Conservation (phyloP, 2,113 vertebrate genomes). For the Pangasianodon gigas region DNA sequence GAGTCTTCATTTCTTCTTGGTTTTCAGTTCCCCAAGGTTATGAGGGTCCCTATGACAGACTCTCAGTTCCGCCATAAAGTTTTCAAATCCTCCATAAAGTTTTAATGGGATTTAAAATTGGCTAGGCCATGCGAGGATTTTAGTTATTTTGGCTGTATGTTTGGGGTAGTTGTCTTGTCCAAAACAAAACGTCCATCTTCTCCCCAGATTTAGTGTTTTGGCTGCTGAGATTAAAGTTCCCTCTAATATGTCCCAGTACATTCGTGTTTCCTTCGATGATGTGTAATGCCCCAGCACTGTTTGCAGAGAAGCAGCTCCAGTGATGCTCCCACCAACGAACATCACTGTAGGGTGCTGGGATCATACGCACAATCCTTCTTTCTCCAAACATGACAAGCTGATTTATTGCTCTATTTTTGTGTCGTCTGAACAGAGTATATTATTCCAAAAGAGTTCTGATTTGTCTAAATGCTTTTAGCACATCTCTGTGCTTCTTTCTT, state of each 20-base stretch:
- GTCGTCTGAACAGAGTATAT: not conserved
- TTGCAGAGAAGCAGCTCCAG: not conserved
- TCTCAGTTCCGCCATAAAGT: not conserved
- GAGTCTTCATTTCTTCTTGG: not conserved
- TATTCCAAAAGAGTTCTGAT: not conserved
- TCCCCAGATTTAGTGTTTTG: not conserved
- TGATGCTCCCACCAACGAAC: no score
- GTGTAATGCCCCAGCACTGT: not conserved
- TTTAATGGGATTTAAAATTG: not conserved
- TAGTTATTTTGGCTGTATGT: not conserved
- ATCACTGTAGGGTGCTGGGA: no score
- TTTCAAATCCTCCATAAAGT: not conserved
- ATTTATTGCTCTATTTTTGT: not conserved
- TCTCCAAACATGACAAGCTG: no score
- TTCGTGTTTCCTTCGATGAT: not conserved
- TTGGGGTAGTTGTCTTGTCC: not conserved
- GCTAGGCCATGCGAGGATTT: not conserved
- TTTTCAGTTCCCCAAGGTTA: not conserved
- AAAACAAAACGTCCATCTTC: not conserved
- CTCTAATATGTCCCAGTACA: not conserved
- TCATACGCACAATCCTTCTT: not conserved
- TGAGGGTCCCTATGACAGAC: not conserved
- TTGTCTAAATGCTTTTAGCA: not conserved
- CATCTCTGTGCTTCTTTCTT: no score
- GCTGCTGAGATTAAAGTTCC: not conserved